Evolutionary conservation across 2,888 invertebrate genomes (phyloP), one percentile per base, ranked within the genome.

Genomic region (Amiota communis): DNA sequence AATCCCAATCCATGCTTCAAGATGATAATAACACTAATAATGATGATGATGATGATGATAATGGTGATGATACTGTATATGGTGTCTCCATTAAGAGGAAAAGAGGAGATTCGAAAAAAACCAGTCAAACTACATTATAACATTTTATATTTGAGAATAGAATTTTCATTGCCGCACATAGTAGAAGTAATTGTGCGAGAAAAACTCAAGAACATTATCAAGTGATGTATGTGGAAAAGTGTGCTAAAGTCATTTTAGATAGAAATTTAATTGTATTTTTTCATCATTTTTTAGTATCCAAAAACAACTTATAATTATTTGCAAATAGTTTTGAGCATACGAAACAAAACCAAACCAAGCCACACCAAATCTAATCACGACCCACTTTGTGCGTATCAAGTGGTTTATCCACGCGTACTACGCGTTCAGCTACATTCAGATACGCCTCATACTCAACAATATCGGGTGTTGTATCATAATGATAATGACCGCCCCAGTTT

Each of bases 401-500:
- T 0, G 97, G 97, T 80, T 92, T 92, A 91, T 97, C 97, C 63
- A 97, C 90, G 73, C 97, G 92, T 76, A 94, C 91, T 74, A 96
- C 92, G 88, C 91, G 92, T 87, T 92, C 92, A 2, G 95, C 97
- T 59, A 95, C 90, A 85, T 93, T 93, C 88, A 98, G 96, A 91
- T 97, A 98, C 0, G 95, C 98, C 86, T 96, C 92, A 91, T 99
- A 88, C 87, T 95, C 94, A 11, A 93, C 97, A n/a, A 88, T 91
- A 10, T 93, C 94, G 0, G 99, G 98, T 48, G 97, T 96, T 10
- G 95, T 95, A 91, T 99, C 99, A 88, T 94, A 94, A 91, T 99
- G 99, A 91, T 99, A 99, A 91, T 99, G 99, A 0, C 98, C 98
- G 79, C 96, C 97, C 91, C 95, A 94, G 74, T 94, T 95, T 88